Evolutionary conservation across 53 echinoderm and acorn worm genomes (phyloP).

Genomic region (Henricia sp.): DNA sequence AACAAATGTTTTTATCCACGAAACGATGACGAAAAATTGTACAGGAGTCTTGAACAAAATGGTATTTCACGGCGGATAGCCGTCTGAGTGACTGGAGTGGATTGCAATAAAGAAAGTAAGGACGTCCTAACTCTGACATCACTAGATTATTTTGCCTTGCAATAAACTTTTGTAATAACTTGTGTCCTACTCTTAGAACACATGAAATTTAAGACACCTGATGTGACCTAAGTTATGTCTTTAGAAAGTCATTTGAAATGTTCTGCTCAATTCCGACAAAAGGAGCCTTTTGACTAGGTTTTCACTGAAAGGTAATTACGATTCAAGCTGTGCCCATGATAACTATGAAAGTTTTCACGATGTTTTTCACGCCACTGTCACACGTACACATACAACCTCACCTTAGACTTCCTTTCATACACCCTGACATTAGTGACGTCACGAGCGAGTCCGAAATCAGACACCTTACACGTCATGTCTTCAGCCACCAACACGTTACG

Average conservation of each 20-base stretch:
- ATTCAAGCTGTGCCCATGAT: too few species aligned
- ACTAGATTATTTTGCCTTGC: not conserved
- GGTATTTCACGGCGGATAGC: too few species aligned
- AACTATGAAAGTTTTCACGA: too few species aligned
- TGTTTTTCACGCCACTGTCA: not conserved
- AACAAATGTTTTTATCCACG: not conserved
- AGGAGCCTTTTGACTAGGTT: too few species aligned
- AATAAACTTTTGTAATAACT: not conserved
- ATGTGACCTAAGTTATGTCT: too few species aligned
- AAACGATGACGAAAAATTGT: not conserved
- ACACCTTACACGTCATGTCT: slow-evolving; percentile 73
- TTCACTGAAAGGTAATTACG: too few species aligned
- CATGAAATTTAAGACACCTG: not conserved
- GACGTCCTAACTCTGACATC: too few species aligned
- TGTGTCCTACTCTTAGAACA: not conserved
- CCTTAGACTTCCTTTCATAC: slow-evolving; percentile 37
- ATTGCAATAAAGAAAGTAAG: too few species aligned
- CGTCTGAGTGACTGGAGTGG: too few species aligned
- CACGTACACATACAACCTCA: not conserved
- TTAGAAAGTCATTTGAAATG: too few species aligned
- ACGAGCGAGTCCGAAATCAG: slow-evolving; percentile 84
- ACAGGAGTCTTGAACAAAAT: not conserved
- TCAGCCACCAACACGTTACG: slow-evolving; percentile 71
- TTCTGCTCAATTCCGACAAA: too few species aligned
- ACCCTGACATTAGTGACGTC: slow-evolving; percentile 63